Conservation (phyloP, 2,797 vertebrate genomes). For the Rhinophrynus dorsalis region DNA sequence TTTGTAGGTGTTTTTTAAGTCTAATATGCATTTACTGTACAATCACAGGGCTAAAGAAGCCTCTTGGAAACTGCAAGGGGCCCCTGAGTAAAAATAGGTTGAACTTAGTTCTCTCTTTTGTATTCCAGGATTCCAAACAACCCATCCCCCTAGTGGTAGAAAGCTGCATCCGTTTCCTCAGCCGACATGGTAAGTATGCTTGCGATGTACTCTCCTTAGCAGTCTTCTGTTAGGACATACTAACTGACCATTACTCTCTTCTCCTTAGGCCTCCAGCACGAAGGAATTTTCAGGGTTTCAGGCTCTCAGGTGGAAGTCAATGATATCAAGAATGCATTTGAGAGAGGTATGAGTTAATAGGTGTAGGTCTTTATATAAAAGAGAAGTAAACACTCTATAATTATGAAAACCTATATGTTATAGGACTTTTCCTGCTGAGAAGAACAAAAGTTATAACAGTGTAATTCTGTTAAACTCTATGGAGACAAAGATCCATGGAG, state of each 20-base stretch:
- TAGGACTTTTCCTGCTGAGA: no score
- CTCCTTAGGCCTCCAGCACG: conserved; percentile 85
- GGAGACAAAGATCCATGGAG: no score
- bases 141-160: conserved; percentile 94
- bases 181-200: conserved; percentile 83
- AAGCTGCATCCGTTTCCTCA: conserved; percentile 97
- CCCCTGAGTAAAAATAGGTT: no score
- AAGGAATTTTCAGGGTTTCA: conserved; percentile 96
- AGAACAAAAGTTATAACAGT: no score
- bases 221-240: neutral
- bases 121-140: conserved; percentile 82
- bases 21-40: no score
- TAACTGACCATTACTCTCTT: neutral
- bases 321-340: conserved; percentile 98
- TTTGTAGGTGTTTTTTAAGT: no score
- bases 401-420: no score
- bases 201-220: neutral
- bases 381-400: no score
- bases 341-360: conserved; percentile 79
- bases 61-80: no score
- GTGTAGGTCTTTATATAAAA: no score
- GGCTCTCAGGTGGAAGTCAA: conserved; percentile 98
- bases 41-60: no score
- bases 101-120: conserved; percentile 37
- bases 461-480: no score